A percentile compares a stretch with the other conserved stretches of the same genome.
Evolutionary conservation across 2,797 vertebrate species (phyloP).

Genomic region (Parauchenoglanis punctatus): DNA sequence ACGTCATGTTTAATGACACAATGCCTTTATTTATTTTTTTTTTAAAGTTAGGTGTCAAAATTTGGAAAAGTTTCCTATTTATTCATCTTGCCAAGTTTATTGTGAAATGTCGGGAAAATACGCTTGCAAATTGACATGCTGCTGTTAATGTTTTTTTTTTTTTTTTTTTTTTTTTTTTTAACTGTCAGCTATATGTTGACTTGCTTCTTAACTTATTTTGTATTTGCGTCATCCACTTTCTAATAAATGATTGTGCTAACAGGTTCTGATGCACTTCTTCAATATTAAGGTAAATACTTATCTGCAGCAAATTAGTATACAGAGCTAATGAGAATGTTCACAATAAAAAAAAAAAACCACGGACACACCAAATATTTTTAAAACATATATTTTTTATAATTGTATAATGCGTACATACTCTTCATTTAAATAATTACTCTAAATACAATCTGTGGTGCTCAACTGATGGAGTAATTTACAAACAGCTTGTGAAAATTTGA

Average conservation of each 20-base stretch:
- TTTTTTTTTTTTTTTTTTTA: neutral
- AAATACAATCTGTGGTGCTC: slow-evolving; percentile 60
- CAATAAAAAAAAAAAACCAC: neutral
- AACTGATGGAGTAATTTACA: slow-evolving; percentile 55
- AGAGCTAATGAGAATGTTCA: neutral
- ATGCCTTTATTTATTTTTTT: slow-evolving; percentile 12
- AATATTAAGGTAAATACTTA: neutral
- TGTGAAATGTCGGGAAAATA: neutral
- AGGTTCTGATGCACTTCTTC: neutral
- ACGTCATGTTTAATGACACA: slow-evolving; percentile 15
- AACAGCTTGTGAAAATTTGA: slow-evolving; percentile 46
- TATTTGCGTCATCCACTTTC: neutral
- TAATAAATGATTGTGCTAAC: slow-evolving; percentile 26
- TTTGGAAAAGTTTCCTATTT: slow-evolving; percentile 28
- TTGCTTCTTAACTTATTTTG: slow-evolving; percentile 30
- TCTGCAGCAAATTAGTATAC: neutral
- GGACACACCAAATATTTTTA: slow-evolving; percentile 32
- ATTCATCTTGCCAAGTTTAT: slow-evolving; percentile 30
- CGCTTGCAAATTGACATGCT: neutral
- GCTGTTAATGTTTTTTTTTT: neutral
- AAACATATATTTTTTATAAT: slow-evolving; percentile 57
- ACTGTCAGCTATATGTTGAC: neutral
- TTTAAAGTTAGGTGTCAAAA: slow-evolving; percentile 19
- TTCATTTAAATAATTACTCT: slow-evolving; percentile 61
- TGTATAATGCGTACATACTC: slow-evolving; percentile 56